Conservation (phyloP, 1,140 invertebrate species). For the Neodiprion pinetum region DNA sequence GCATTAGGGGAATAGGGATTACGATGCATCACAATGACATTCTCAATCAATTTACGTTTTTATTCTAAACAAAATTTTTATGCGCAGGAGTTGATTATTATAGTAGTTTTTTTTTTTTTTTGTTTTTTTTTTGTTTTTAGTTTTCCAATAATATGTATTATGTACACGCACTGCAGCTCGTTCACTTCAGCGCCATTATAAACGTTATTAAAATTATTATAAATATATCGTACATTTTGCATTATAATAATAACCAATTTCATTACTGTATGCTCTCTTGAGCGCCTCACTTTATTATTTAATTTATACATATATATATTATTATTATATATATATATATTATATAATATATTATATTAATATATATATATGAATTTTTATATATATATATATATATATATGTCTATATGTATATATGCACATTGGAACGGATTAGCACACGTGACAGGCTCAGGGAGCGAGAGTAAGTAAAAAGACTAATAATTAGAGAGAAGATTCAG, state of each 20-base stretch:
- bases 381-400: not conserved
- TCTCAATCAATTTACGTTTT: slow-evolving; percentile 60
- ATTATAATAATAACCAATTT: slow-evolving; percentile 31
- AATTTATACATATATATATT: slow-evolving; percentile 22
- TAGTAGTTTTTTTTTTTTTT: slow-evolving; percentile 29
- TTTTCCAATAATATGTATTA: slow-evolving; percentile 41
- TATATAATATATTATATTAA: slow-evolving; percentile 24
- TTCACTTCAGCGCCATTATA: slow-evolving; percentile 47
- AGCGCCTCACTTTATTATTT: slow-evolving; percentile 30
- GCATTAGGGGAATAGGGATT: slow-evolving; percentile 12
- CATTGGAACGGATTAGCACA: slow-evolving; percentile 59
- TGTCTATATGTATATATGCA: slow-evolving; percentile 46
- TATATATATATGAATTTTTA: slow-evolving; percentile 31
- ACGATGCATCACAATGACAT: slow-evolving; percentile 37
- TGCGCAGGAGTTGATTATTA: slow-evolving; percentile 49
- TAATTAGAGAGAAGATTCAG: slow-evolving; percentile 22
- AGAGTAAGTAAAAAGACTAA: slow-evolving; percentile 37
- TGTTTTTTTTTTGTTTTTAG: slow-evolving; percentile 42
- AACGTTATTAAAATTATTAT: slow-evolving; percentile 64
- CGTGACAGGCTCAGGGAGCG: slow-evolving; percentile 47
- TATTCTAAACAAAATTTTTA: slow-evolving; percentile 62
- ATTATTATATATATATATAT: slow-evolving; percentile 27
- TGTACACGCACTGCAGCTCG: slow-evolving; percentile 51
- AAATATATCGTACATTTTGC: slow-evolving; percentile 60
- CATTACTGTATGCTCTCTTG: slow-evolving; percentile 38